Conservation (phyloP, 2,888 invertebrate genomes). For the Diabrotica balteata region DNA sequence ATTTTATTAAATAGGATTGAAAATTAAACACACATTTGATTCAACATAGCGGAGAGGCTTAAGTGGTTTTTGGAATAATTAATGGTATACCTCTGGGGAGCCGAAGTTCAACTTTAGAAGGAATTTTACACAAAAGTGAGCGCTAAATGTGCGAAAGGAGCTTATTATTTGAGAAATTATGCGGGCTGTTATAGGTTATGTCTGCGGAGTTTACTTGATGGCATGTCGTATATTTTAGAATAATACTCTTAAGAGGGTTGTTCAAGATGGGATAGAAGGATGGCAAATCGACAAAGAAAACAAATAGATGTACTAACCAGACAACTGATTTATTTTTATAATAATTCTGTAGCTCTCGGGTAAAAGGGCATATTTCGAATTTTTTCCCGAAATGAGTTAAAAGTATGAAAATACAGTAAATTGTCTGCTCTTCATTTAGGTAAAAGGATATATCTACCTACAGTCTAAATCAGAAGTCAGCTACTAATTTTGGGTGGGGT, state of each 20-base stretch:
- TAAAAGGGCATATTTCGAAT: no score
- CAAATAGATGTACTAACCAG: no score
- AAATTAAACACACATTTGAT: conserved; percentile 30
- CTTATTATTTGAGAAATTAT: conserved; percentile 25
- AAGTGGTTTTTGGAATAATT: conserved; percentile 30
- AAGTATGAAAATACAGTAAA: no score
- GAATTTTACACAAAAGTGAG: conserved; percentile 23
- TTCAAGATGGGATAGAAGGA: no score
- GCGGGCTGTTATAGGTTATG: conserved; percentile 24
- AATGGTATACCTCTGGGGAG: conserved; percentile 23
- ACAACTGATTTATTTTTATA: no score
- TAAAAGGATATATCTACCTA: no score
- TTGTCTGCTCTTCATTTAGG: no score
- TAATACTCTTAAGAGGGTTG: background rate
- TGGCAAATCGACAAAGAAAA: no score
- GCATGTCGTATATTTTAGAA: conserved; percentile 15
- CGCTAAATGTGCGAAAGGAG: conserved; percentile 24
- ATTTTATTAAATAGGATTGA: conserved; percentile 31
- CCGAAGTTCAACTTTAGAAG: conserved; percentile 16
- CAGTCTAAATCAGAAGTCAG: no score
- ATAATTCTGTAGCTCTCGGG: no score
- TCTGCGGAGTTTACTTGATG: conserved; percentile 20
- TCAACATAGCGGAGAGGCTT: conserved; percentile 27
- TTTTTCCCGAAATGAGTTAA: no score
- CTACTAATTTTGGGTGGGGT: no score